phyloP scores from a whole-genome alignment of 2,888 invertebrate species.

The Eledone cirrhosa region DNA sequence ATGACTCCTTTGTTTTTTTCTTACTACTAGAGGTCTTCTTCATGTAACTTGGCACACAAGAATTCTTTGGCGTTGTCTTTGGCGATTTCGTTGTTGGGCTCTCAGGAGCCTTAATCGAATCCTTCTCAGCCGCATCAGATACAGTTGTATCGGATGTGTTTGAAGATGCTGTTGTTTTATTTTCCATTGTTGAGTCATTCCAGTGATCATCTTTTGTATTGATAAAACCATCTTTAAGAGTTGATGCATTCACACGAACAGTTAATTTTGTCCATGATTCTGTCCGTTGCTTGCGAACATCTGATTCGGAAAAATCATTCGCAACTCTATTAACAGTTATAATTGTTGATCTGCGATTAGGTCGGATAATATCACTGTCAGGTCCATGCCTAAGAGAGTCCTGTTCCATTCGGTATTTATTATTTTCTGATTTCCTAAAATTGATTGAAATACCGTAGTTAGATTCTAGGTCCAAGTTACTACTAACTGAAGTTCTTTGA shows the following conservation, averaged over 20 bases:
- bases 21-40: conserved; percentile 30
- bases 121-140: conserved; percentile 28
- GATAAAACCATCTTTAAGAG: conserved; percentile 40
- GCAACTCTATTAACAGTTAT: conserved; percentile 30
- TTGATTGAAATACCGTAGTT: conserved; percentile 39
- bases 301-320: conserved; percentile 44
- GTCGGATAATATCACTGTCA: neutral
- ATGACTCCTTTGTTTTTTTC: conserved; percentile 27
- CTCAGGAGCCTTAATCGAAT: conserved; percentile 33
- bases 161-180: conserved; percentile 34
- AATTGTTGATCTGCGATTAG: neutral
- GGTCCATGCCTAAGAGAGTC: conserved; percentile 16
- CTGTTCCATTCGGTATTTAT: neutral
- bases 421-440: conserved; percentile 39
- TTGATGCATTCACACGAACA: conserved; percentile 40
- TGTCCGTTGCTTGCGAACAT: conserved; percentile 51
- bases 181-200: conserved; percentile 44
- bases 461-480: conserved; percentile 60
- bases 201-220: conserved; percentile 52
- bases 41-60: conserved; percentile 28
- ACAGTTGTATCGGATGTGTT: neutral
- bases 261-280: conserved; percentile 57
- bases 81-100: conserved; percentile 32
- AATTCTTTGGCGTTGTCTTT: conserved; percentile 35
- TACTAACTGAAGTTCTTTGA: conserved; percentile 63